A percentile compares a stretch with the other conserved stretches of the same genome.
Conservation (phyloP, 2,888 invertebrate species). For the Halictus ligatus region DNA sequence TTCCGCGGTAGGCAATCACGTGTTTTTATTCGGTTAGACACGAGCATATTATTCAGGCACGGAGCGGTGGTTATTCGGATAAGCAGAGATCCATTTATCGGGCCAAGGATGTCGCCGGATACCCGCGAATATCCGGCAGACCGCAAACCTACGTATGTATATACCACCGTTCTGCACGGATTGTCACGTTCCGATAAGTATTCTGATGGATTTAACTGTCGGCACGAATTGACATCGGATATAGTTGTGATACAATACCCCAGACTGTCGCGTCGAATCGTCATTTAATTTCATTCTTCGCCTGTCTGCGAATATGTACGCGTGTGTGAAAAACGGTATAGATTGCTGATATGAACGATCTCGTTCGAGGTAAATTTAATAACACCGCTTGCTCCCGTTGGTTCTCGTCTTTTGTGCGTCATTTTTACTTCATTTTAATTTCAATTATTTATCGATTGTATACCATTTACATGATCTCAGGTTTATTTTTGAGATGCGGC, state of each 20-base stretch:
- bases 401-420: background rate
- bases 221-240: slow-evolving; percentile 44
- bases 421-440: background rate
- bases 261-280: background rate
- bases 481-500: background rate
- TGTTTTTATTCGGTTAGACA: slow-evolving; percentile 35
- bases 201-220: slow-evolving; percentile 52
- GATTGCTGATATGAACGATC: slow-evolving; percentile 18
- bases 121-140: slow-evolving; percentile 63
- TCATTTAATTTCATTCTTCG: slow-evolving; percentile 26
- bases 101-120: slow-evolving; percentile 66
- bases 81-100: slow-evolving; percentile 65
- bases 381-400: background rate
- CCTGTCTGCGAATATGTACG: background rate
- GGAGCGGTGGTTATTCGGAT: slow-evolving; percentile 44
- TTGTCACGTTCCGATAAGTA: slow-evolving; percentile 62
- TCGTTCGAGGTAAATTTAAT: slow-evolving; percentile 14
- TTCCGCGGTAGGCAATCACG: background rate
- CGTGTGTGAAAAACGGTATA: slow-evolving; percentile 12
- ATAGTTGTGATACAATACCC: slow-evolving; percentile 20
- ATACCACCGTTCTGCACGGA: slow-evolving; percentile 21
- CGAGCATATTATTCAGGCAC: slow-evolving; percentile 13
- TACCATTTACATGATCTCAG: background rate
- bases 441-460: background rate
- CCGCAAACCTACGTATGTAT: slow-evolving; percentile 39